phyloP scores from a whole-genome alignment of 2,888 invertebrate species.

The Parasteatoda lunata region DNA sequence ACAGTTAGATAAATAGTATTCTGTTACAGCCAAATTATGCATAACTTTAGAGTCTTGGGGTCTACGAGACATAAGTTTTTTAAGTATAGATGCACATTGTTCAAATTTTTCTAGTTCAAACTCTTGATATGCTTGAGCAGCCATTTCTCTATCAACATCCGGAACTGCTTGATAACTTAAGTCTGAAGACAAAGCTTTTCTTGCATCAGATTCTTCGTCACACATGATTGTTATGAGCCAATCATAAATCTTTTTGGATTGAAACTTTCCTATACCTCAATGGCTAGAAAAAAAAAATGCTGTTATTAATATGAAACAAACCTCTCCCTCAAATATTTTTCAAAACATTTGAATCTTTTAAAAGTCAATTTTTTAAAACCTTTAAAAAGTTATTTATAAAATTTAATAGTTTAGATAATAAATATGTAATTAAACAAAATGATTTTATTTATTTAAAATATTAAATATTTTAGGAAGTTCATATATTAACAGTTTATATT shows the following conservation, averaged over 20 bases:
- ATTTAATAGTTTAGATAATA: too few relatives aligned
- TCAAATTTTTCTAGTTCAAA: conserved; percentile 81
- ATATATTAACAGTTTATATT: too few relatives aligned
- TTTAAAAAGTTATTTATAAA: too few relatives aligned
- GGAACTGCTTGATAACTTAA: conserved; percentile 71
- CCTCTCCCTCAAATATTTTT: too few relatives aligned
- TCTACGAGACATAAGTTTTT: conserved; percentile 79
- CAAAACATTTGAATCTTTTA: too few relatives aligned
- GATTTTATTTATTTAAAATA: too few relatives aligned
- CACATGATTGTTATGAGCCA: conserved; percentile 16
- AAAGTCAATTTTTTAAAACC: too few relatives aligned
- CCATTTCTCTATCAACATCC: conserved; percentile 79
- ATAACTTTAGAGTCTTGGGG: conserved; percentile 83
- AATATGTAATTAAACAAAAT: too few relatives aligned
- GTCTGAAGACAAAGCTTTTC: conserved; percentile 28
- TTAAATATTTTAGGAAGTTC: too few relatives aligned
- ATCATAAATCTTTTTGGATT: neutral
- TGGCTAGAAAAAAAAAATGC: too few relatives aligned
- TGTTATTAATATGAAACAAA: too few relatives aligned
- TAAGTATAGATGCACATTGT: conserved; percentile 79
- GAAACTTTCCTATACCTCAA: too few relatives aligned
- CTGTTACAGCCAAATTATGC: conserved; percentile 88
- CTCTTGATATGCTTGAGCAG: conserved; percentile 79
- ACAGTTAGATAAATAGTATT: conserved; percentile 81
- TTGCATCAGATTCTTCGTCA: conserved; percentile 44